Percentiles rank a stretch among this genome's conserved stretches.
phyloP scores from a whole-genome alignment of 2,797 vertebrate genomes.

The Loris lydekkerianus region DNA sequence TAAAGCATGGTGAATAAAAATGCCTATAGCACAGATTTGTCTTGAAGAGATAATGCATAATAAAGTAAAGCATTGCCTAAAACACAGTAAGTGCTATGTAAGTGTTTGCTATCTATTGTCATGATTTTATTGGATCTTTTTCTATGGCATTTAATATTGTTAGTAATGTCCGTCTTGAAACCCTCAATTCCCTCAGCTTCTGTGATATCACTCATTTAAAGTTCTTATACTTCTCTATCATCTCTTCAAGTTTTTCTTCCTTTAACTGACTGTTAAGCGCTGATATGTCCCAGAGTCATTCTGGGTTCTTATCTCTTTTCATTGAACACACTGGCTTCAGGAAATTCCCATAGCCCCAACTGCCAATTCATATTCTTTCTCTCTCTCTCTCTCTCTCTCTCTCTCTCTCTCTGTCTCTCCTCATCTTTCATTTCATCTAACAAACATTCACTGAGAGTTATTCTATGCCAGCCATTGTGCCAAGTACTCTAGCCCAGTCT shows the following conservation, averaged over 20 bases:
- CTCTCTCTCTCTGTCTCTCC: neutral
- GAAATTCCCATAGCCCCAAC: neutral
- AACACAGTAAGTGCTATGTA: neutral
- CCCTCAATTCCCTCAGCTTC: neutral
- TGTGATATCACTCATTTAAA: neutral
- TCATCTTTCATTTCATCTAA: constrained; percentile 14
- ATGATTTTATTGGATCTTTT: neutral
- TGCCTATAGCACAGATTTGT: neutral
- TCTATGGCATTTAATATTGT: neutral
- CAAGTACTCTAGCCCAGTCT: neutral
- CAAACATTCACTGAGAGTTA: neutral
- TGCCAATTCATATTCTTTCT: neutral
- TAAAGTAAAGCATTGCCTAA: neutral
- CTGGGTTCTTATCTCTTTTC: neutral
- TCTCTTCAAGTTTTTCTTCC: neutral
- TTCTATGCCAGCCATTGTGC: neutral
- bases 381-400: neutral
- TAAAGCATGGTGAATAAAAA: constrained; percentile 13
- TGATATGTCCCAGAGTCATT: neutral
- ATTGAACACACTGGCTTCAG: neutral
- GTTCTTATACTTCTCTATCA: neutral
- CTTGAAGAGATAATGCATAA: neutral
- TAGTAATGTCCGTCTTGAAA: constrained; percentile 34
- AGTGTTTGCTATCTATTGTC: neutral
- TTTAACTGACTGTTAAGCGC: neutral